Evolutionary conservation across 1,140 invertebrate species (phyloP).

Genomic region (Drosophila seguyi): DNA sequence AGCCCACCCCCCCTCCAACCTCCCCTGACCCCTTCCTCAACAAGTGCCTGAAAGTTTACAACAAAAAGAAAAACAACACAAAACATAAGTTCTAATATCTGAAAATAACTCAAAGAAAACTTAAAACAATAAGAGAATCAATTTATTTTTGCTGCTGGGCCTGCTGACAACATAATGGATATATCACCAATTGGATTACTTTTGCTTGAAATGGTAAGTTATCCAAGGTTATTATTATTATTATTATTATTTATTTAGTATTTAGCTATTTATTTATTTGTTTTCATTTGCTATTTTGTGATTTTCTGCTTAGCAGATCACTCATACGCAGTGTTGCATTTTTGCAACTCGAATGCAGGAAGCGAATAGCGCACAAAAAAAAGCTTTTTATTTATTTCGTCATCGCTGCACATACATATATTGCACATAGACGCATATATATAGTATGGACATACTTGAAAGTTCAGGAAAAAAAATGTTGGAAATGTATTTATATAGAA

Average conservation of each 20-base stretch:
- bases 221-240: background rate
- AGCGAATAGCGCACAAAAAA: constrained; percentile 52
- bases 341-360: constrained; percentile 63
- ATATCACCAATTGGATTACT: constrained; percentile 76
- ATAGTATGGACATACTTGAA: constrained; percentile 35
- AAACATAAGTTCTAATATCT: constrained; percentile 20
- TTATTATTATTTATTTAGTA: background rate
- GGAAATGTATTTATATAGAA: constrained; percentile 10
- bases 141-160: constrained; percentile 13
- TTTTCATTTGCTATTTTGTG: background rate
- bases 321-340: constrained; percentile 74
- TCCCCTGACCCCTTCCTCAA: constrained; percentile 2
- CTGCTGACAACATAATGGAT: constrained; percentile 71
- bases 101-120: constrained; percentile 23
- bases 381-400: constrained; percentile 70
- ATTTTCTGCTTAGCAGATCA: constrained; percentile 40
- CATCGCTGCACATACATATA: constrained; percentile 53
- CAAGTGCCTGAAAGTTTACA: constrained; percentile 58
- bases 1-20: constrained; percentile 3
- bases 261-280: background rate
- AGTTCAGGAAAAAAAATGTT: constrained; percentile 56
- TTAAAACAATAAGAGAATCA: constrained; percentile 26
- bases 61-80: constrained; percentile 18
- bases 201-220: constrained; percentile 70
- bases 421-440: constrained; percentile 19